Percentiles rank a stretch among this genome's conserved stretches.
These are phyloP conservation scores for Acrobasis repandana DNA, from an alignment of 2,888 invertebrate species.

Conservation along the genomic window DNA sequence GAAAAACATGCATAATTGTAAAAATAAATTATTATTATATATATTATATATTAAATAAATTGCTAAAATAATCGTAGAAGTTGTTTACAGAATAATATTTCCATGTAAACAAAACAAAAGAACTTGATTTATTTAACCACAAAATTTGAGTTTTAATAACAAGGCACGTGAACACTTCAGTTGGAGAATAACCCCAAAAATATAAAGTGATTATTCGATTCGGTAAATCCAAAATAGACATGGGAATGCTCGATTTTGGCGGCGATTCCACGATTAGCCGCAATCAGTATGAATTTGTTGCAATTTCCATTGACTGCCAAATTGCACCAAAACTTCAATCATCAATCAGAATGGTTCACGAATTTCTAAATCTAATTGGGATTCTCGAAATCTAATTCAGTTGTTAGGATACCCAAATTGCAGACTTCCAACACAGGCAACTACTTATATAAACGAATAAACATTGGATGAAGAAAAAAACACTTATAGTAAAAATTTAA, in stretches of 20 bases:
- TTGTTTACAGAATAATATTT: too few species aligned
- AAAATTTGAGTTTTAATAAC: too few species aligned
- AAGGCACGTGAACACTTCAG: too few species aligned
- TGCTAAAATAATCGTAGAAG: too few species aligned
- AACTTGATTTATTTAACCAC: too few species aligned
- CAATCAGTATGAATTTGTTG: slow-evolving; percentile 71
- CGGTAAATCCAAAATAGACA: slow-evolving; percentile 68
- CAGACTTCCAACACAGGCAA: not conserved
- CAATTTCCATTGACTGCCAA: slow-evolving; percentile 81
- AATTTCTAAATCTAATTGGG: slow-evolving; percentile 7
- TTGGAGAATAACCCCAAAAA: slow-evolving; percentile 22
- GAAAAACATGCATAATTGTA: too few species aligned
- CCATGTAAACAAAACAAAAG: too few species aligned
- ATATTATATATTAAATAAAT: too few species aligned
- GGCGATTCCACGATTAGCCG: slow-evolving; percentile 67
- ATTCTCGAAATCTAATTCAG: slow-evolving; percentile 13
- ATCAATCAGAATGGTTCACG: slow-evolving; percentile 59
- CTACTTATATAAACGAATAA: too few species aligned
- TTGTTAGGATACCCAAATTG: not conserved
- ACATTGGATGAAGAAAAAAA: too few species aligned
- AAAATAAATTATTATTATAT: too few species aligned
- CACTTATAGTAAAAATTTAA: too few species aligned
- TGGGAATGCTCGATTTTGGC: slow-evolving; percentile 66
- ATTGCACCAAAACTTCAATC: slow-evolving; percentile 66
- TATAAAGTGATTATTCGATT: slow-evolving; percentile 57